Conservation (phyloP, 1,140 invertebrate genomes). For the fruit fly (Drosophila melanogaster) region Release_6_plus_ISO1_MT NT_037436.4:17115501-17116000, state of each 20-base stretch:
- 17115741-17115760: conserved; percentile 47
- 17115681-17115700: conserved; percentile 76
- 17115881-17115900: conserved; percentile 83
- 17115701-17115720: conserved; percentile 83
- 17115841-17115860: conserved; percentile 78
- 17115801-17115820: conserved; percentile 50
- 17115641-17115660: conserved; percentile 80
- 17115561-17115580: conserved; percentile 79
- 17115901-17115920: conserved; percentile 48
- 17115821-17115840: conserved; percentile 82
- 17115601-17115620: conserved; percentile 48
- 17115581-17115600: conserved; percentile 53
- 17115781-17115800: conserved; percentile 1
- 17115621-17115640: conserved; percentile 79
- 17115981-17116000: conserved; percentile 17
- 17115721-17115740: conserved; percentile 80
- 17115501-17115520: conserved; percentile 74
- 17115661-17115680: conserved; percentile 30
- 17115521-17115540: conserved; percentile 78
- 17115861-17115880: conserved; percentile 83
- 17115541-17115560: conserved; percentile 82
- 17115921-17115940: conserved; percentile 58
- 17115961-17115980: conserved; percentile 75
- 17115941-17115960: conserved; percentile 80
- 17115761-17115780: neutral